These are phyloP conservation scores for Dissostichus mawsoni DNA, from an alignment of 2,113 vertebrate genomes.

Conservation along the genomic window DNA sequence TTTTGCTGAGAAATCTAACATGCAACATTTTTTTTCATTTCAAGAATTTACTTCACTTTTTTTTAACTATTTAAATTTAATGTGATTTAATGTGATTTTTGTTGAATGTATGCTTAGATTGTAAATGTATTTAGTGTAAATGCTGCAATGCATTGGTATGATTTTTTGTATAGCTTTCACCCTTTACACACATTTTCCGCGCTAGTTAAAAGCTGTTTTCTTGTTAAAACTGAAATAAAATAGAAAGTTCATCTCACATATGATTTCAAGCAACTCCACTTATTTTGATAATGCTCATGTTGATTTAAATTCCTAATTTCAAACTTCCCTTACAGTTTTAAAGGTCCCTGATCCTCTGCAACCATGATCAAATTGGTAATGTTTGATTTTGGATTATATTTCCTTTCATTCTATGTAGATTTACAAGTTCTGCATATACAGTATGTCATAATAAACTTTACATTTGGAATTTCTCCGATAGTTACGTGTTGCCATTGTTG, in stretches of 20 bases:
- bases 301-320: not conserved
- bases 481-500: conserved; percentile 42
- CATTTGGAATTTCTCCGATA: conserved; percentile 26
- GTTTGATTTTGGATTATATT: not conserved
- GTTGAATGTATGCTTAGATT: too few species aligned
- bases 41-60: not conserved
- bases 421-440: not conserved
- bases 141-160: too few species aligned
- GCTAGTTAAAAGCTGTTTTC: too few species aligned
- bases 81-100: not conserved
- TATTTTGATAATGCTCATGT: not conserved
- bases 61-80: not conserved
- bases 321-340: not conserved
- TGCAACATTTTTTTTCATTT: not conserved
- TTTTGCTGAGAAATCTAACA: not conserved
- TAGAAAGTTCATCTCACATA: too few species aligned
- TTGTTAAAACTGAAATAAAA: too few species aligned
- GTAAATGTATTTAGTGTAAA: not conserved
- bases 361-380: conserved; percentile 51
- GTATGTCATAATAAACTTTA: not conserved
- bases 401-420: not conserved
- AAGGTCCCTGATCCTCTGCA: not conserved
- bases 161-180: too few species aligned
- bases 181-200: too few species aligned
- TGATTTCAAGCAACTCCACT: too few species aligned